Base-by-base conservation (phyloP, 1,140 invertebrate species). In the Trinorchestia longiramus region DNA sequence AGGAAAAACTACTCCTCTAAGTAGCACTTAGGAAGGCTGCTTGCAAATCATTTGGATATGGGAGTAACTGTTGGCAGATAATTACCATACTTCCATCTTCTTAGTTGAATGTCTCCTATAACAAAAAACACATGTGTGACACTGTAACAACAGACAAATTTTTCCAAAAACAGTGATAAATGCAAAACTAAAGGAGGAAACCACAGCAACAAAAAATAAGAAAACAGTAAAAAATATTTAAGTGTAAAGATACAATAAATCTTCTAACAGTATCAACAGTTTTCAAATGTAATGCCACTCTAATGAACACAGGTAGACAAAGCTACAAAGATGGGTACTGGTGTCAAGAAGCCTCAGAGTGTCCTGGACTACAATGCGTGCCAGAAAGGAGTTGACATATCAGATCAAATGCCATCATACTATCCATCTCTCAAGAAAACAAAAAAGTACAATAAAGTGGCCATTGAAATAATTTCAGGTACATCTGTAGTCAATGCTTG, bases 111-210 rank as follows among this genome's bases (percentile, higher is more conserved):
- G 94, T 0, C 95, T 96, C 95, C 95, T 96, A 36, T 43, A 43
- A 97, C 97, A 95, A 97, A 88, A 97, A 96, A 98, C 97, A 98
- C 97, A 97, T 97, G n/a, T 96, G 97, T 96, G 97, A 97, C 95
- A 98, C 97, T 96, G 92, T 98, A 95, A 96, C n/a, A 53, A 47
- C 77, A 43, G 96, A n/a, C 90, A 43, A 95, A 40, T 41, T 87
- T 44, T 96, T 42, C 45, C 96, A 87, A 44, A 41, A 11, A 95
- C 94, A 41, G 88, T 96, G 41, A 87, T 47, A 23, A 94, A 95
- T 17, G 95, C 91, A 77, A 96, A 96, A 43, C 41, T 96, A 95
- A 95, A 88, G 95, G 95, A 95, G 23, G 53, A 91, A 95, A 77
- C 95, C 43, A 44, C 28, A 57, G 91, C 90, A 36, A 44, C 57